phyloP scores from a whole-genome alignment of 2,113 vertebrate species.

The Columbina picui region DNA sequence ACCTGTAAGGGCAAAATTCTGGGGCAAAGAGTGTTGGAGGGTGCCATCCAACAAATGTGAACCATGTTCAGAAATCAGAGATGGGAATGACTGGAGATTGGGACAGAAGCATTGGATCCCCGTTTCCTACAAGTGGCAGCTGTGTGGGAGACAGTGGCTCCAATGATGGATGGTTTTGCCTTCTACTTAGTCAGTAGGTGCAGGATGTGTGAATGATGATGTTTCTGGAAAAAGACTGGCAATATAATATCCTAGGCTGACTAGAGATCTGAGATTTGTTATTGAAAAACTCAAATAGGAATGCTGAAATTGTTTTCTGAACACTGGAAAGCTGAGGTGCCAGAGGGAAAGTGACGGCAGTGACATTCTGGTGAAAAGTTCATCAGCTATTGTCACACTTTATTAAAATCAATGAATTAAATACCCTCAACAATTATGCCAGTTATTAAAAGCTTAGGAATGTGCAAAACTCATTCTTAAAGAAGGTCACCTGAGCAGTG shows the following conservation, averaged over 20 bases:
- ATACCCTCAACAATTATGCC: neutral
- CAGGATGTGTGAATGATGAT: neutral
- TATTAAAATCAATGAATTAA: neutral
- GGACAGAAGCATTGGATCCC: neutral
- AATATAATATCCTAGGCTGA: neutral
- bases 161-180: neutral
- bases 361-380: neutral
- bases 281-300: neutral
- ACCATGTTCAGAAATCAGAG: neutral
- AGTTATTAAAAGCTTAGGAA: neutral
- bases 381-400: slow-evolving; percentile 1
- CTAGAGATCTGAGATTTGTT: neutral
- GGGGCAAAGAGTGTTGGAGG: neutral
- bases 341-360: slow-evolving; percentile 15
- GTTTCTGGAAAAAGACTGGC: slow-evolving; percentile 1
- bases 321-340: neutral
- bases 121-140: neutral
- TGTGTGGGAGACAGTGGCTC: neutral
- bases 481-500: neutral
- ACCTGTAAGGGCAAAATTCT: neutral
- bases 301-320: neutral
- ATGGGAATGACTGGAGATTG: neutral
- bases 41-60: neutral
- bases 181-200: neutral
- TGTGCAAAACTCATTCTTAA: neutral